phyloP scores from a whole-genome alignment of 2,797 vertebrate genomes.

The Ctenochaetus hawaiiensis region DNA sequence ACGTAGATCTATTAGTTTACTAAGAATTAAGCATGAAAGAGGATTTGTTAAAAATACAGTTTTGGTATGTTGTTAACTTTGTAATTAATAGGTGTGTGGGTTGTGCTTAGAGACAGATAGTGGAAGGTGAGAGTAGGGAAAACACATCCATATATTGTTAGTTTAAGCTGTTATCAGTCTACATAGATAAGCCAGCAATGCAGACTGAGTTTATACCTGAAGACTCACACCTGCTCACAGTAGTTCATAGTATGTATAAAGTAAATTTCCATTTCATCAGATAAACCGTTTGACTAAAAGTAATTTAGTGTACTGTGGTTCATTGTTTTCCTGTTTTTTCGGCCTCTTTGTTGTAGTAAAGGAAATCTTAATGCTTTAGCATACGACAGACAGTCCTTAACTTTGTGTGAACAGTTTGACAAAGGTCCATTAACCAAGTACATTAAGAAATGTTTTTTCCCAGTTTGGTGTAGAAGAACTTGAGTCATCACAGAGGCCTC shows the following conservation, averaged over 20 bases:
- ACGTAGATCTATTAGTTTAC: slow-evolving; percentile 12
- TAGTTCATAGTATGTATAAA: too few species aligned
- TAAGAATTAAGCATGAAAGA: slow-evolving; percentile 25
- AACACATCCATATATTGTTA: too few species aligned
- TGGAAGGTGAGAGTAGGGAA: too few species aligned
- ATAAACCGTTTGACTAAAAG: not conserved
- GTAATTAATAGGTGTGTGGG: too few species aligned
- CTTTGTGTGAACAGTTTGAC: not conserved
- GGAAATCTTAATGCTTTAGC: not conserved
- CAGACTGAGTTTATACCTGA: too few species aligned
- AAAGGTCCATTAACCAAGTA: not conserved
- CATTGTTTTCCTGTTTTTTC: not conserved
- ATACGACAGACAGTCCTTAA: not conserved
- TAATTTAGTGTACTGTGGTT: not conserved
- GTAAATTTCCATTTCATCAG: too few species aligned
- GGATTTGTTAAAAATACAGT: too few species aligned
- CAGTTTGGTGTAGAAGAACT: not conserved
- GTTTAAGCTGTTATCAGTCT: too few species aligned
- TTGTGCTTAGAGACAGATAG: too few species aligned
- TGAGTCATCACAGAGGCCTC: not conserved
- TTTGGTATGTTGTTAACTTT: too few species aligned
- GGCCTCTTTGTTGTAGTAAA: not conserved
- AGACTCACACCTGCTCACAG: too few species aligned
- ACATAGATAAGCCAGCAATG: too few species aligned
- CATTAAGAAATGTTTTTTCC: not conserved